Percentiles rank a stretch among this genome's conserved stretches.
These are phyloP conservation scores for Agapostemon virescens DNA, from an alignment of 2,888 invertebrate genomes.

Conservation along the genomic window DNA sequence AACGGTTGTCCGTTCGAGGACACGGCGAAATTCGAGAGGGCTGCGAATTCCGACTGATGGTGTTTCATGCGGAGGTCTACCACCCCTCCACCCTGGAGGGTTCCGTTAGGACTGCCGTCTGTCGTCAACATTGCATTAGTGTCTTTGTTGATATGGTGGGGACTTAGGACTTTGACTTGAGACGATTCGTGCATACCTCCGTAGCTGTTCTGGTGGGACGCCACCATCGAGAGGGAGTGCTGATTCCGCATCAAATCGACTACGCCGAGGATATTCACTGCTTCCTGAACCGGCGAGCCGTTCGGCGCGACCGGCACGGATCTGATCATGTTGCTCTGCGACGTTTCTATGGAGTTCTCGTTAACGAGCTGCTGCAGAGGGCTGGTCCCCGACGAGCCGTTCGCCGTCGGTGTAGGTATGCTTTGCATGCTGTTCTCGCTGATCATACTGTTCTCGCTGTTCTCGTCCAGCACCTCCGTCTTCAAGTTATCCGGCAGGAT, in stretches of 20 bases:
- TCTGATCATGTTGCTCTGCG: conserved; percentile 70
- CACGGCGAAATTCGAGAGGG: conserved; percentile 79
- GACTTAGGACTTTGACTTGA: conserved; percentile 76
- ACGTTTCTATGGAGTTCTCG: conserved; percentile 79
- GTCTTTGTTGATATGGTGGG: conserved; percentile 77
- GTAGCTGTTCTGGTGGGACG: conserved; percentile 69
- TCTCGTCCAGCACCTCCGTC: conserved; percentile 87
- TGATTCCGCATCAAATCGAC: conserved; percentile 81
- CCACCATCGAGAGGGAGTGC: conserved; percentile 70
- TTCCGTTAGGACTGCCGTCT: conserved; percentile 65
- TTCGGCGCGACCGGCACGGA: conserved; percentile 67
- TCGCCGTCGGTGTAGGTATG: conserved; percentile 72
- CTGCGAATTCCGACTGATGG: conserved; percentile 82
- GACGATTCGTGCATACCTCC: conserved; percentile 72
- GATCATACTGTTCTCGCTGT: conserved; percentile 85
- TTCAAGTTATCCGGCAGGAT: conserved; percentile 83
- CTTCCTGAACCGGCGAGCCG: conserved; percentile 73
- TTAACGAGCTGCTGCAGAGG: conserved; percentile 78
- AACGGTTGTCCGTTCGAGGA: conserved; percentile 78
- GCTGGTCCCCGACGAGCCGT: conserved; percentile 68
- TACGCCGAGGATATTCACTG: conserved; percentile 74
- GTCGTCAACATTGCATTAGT: conserved; percentile 69
- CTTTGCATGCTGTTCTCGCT: conserved; percentile 80
- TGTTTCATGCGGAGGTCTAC: conserved; percentile 88
- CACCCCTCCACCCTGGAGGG: conserved; percentile 79